Evolutionary conservation across 2,113 vertebrate genomes (phyloP), one percentile per base, ranked within the genome.

Genomic region (Sterrhoptilus dennistouni): DNA sequence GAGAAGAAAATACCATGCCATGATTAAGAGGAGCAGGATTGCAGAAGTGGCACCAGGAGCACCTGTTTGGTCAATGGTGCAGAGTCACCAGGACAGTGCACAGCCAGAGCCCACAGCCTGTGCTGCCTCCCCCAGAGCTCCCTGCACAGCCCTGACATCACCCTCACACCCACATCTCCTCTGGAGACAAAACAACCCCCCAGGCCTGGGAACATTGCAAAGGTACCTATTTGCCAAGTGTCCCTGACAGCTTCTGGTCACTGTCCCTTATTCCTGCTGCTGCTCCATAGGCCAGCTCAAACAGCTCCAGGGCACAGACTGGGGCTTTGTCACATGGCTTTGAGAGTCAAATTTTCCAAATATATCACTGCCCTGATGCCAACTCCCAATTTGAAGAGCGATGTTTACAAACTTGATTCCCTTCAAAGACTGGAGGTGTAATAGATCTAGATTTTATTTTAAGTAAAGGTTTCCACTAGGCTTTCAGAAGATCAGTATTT

Each of bases 21-120:
- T 36, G 54, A 75, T 35, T 54, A 50, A 59, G 42, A 80, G 54
- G 47, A 83, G 15, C 9, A 44, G 35, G 50, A 63, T 2, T 49
- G 29, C 8, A 45, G 38, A 83, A 65, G 25, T 1, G 28, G 52
- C 31, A 85, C 31, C 31, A 13, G 49, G 31, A 85, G 42, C 2
- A 4, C 14, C 33, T 52, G 14, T 17, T 80, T 38, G 14, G 36
- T 57, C 9, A 13, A 22, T 1, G 27, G 42, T 7, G 4, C 4
- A 3, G 29, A 28, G 53, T 42, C 27, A 17, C 7, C 29, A 35
- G 2, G 25, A 3, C 19, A 27, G 31, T 2, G 38, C 56, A 66
- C 6, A 38, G 11, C 10, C 52, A 45, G 0, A 4, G 15, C 16
- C 38, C 21, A 72, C 9, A 2, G 7, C 5, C 20, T 2, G 5